These are phyloP conservation scores for Hycleus cichorii DNA, from an alignment of 1,140 invertebrate genomes.

Conservation along the genomic window DNA sequence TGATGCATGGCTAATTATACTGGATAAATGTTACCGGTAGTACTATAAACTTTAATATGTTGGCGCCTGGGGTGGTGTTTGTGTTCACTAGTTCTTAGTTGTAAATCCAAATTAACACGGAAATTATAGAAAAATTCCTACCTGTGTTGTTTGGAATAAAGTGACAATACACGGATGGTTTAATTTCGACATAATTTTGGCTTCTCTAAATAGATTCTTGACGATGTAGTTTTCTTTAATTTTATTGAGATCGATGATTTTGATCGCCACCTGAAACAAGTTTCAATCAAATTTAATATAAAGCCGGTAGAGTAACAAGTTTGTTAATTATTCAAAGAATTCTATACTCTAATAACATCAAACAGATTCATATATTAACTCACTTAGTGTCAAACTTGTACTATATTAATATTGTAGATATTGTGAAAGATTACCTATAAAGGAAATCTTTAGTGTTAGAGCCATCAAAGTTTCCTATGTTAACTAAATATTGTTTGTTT, in stretches of 20 bases:
- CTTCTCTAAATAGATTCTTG: conserved; percentile 58
- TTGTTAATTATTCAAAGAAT: too few relatives aligned
- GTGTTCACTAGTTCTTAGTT: too few relatives aligned
- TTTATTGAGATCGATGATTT: conserved; percentile 58
- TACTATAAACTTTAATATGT: conserved; percentile 18
- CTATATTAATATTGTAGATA: too few relatives aligned
- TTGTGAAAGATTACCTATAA: too few relatives aligned
- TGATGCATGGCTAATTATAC: conserved; percentile 19
- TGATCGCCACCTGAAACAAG: conserved; percentile 55
- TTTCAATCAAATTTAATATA: neutral
- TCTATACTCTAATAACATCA: too few relatives aligned
- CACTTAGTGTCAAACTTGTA: too few relatives aligned
- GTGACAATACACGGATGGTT: conserved; percentile 59
- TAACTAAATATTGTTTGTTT: too few relatives aligned
- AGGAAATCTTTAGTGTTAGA: too few relatives aligned
- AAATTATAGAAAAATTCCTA: conserved; percentile 32
- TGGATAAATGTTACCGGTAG: conserved; percentile 18
- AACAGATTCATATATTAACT: too few relatives aligned
- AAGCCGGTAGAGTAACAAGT: too few relatives aligned
- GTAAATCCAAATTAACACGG: neutral
- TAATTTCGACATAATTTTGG: conserved; percentile 55
- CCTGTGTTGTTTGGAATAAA: conserved; percentile 63
- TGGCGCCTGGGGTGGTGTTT: conserved; percentile 6
- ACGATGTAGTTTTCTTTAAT: conserved; percentile 62
- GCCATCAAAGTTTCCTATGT: too few relatives aligned